Percentiles rank a stretch among this genome's conserved stretches.
Conservation (phyloP, 2,888 invertebrate species). For the Junonia oenone region DNA sequence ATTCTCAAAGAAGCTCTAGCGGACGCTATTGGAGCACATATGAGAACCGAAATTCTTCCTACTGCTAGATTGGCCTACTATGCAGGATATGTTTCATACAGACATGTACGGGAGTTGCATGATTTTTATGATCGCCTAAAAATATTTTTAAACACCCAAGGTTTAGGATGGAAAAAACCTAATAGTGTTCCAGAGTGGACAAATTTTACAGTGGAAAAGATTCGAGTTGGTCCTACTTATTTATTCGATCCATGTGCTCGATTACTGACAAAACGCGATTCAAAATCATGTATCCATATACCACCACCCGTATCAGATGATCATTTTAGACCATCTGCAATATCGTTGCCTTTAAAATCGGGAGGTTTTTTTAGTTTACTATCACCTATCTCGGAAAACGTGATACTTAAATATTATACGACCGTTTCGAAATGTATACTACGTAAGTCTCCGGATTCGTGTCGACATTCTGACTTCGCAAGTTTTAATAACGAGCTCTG, state of each 20-base stretch:
- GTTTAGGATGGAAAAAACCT: constrained; percentile 58
- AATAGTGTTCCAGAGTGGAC: constrained; percentile 45
- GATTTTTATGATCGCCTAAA: constrained; percentile 53
- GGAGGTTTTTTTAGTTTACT: constrained; percentile 52
- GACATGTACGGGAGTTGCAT: constrained; percentile 48
- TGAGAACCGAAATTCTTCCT: constrained; percentile 59
- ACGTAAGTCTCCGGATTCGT: constrained; percentile 50
- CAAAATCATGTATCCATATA: constrained; percentile 57
- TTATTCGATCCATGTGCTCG: constrained; percentile 50
- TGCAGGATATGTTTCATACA: constrained; percentile 62
- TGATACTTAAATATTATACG: constrained; percentile 61
- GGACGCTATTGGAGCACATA: constrained; percentile 62
- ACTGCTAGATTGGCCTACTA: constrained; percentile 62
- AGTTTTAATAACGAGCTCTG: constrained; percentile 66
- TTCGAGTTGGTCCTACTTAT: constrained; percentile 48
- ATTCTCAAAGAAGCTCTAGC: constrained; percentile 53
- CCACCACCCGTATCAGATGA: constrained; percentile 59
- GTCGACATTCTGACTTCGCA: constrained; percentile 61
- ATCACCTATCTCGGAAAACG: constrained; percentile 51
- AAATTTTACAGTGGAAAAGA: constrained; percentile 61
- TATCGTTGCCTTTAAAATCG: constrained; percentile 57
- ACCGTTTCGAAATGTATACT: constrained; percentile 61
- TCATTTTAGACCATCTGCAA: constrained; percentile 45
- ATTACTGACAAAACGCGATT: constrained; percentile 53
- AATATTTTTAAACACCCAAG: constrained; percentile 54